phyloP scores from a whole-genome alignment of 2,113 vertebrate species.

The Sceloporus undulatus region DNA sequence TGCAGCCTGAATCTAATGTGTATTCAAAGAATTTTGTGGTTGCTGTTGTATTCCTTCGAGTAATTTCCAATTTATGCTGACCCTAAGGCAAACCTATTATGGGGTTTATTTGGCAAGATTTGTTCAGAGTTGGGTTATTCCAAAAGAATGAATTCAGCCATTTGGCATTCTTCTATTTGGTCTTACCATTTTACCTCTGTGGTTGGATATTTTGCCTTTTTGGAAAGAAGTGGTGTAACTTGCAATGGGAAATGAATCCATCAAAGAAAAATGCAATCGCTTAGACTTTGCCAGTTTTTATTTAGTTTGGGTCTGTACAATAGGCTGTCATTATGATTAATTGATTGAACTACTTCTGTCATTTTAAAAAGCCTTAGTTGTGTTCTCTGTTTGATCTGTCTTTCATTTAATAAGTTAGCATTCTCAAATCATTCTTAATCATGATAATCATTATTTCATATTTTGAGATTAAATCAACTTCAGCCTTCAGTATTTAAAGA shows the following conservation, averaged over 20 bases:
- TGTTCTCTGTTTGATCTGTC: neutral
- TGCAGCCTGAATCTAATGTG: too few relatives aligned
- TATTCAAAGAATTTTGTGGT: too few relatives aligned
- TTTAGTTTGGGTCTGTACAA: neutral
- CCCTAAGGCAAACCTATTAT: too few relatives aligned
- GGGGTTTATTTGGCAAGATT: too few relatives aligned
- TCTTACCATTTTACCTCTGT: neutral
- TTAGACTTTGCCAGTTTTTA: neutral
- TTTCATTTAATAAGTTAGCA: neutral
- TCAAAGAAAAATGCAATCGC: neutral
- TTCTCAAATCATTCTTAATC: too few relatives aligned
- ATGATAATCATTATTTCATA: too few relatives aligned
- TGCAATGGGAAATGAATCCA: conserved; percentile 15
- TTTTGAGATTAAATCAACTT: too few relatives aligned
- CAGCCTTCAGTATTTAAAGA: too few relatives aligned
- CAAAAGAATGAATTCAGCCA: neutral
- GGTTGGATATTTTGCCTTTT: neutral
- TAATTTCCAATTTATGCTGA: too few relatives aligned
- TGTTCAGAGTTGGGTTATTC: too few relatives aligned
- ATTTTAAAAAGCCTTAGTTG: neutral
- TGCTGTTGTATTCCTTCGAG: too few relatives aligned
- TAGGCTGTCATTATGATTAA: neutral
- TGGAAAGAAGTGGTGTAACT: neutral
- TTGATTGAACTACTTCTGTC: neutral
- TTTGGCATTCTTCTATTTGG: neutral